Percentiles rank a stretch among this genome's conserved stretches.
Conservation (phyloP, 2,113 vertebrate genomes). For the Aptenodytes patagonicus region DNA sequence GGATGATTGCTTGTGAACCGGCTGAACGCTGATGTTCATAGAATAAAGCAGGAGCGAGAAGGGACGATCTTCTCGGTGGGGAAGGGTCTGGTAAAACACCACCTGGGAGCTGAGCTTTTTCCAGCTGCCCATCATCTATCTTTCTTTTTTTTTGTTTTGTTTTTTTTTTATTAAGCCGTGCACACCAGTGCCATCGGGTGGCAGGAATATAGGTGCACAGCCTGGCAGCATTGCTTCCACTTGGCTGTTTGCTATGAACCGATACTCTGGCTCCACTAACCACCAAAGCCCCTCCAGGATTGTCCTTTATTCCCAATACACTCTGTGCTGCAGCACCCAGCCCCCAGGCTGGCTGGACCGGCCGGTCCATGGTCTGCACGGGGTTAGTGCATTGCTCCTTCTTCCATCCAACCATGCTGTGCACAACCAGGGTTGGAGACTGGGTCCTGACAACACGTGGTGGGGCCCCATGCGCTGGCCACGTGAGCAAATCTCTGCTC, state of each 20-base stretch:
- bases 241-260: rapidly evolving
- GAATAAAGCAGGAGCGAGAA: background rate
- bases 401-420: rapidly evolving
- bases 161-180: background rate
- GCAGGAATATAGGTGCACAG: background rate
- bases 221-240: background rate
- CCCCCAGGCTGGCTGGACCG: background rate
- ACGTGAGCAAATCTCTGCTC: background rate
- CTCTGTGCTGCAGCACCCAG: background rate
- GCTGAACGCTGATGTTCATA: background rate
- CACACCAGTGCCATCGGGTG: background rate
- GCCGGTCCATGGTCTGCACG: background rate
- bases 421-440: background rate
- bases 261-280: background rate
- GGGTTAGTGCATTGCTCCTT: background rate
- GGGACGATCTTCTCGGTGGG: background rate
- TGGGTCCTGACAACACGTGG: background rate
- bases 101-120: background rate
- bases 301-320: background rate
- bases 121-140: background rate
- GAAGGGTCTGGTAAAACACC: background rate
- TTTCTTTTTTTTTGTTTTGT: background rate
- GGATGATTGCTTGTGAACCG: background rate
- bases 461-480: no score
- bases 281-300: background rate